A percentile compares a stretch with the other conserved stretches of the same genome.
phyloP scores from a whole-genome alignment of 2,888 invertebrate species.

The Druceiella hillmani region DNA sequence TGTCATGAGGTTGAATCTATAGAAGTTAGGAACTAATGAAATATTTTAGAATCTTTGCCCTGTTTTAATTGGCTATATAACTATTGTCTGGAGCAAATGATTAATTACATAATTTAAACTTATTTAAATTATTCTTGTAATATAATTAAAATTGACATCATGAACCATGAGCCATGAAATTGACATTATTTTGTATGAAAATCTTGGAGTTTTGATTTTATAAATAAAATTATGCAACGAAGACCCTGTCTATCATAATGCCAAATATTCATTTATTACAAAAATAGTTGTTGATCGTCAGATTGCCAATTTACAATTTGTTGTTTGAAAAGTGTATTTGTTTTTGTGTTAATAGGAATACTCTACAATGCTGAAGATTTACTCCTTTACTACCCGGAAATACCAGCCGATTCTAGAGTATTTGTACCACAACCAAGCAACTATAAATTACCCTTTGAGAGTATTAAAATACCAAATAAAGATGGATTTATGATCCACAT shows the following conservation, averaged over 20 bases:
- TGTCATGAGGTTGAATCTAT: too few relatives aligned
- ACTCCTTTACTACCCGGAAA: constrained; percentile 83
- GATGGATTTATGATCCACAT: constrained; percentile 77
- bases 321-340: constrained; percentile 5
- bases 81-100: too few relatives aligned
- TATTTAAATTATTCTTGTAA: too few relatives aligned
- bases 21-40: too few relatives aligned
- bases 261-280: too few relatives aligned
- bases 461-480: constrained; percentile 58
- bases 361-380: constrained; percentile 83
- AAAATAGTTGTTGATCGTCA: constrained; percentile 3
- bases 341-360: constrained; percentile 53
- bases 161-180: too few relatives aligned
- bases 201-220: neutral
- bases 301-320: constrained; percentile 2
- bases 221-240: neutral
- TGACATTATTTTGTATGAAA: too few relatives aligned
- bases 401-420: constrained; percentile 81
- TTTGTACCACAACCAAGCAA: constrained; percentile 84
- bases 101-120: too few relatives aligned
- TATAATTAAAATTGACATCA: too few relatives aligned
- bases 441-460: constrained; percentile 84
- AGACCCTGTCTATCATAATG: neutral
- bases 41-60: too few relatives aligned
- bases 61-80: too few relatives aligned